phyloP scores from a whole-genome alignment of 2,113 vertebrate species.

The Mormyrus iriodes region DNA sequence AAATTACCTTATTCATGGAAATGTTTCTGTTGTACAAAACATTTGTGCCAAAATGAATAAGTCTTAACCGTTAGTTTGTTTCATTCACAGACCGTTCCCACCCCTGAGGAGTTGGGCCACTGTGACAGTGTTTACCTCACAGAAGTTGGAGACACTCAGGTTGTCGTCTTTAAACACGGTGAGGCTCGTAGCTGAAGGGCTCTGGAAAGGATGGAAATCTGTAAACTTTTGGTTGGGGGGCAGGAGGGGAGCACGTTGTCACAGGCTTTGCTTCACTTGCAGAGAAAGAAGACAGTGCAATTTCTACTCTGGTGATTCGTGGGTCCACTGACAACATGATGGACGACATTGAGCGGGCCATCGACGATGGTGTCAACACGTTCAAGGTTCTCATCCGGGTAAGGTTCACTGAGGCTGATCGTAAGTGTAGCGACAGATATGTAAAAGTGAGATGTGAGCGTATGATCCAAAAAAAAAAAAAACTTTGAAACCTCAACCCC shows the following conservation, averaged over 20 bases:
- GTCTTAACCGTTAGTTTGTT: neutral
- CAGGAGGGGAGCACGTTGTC: neutral
- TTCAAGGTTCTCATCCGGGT: constrained; percentile 95
- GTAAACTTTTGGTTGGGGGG: neutral
- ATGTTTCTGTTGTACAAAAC: neutral
- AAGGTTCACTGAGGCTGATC: constrained; percentile 31
- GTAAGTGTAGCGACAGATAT: neutral
- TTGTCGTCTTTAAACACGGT: constrained; percentile 97
- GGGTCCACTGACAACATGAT: constrained; percentile 95
- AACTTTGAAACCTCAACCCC: neutral
- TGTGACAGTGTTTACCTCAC: constrained; percentile 81
- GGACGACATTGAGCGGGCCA: constrained; percentile 92
- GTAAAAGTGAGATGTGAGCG: neutral
- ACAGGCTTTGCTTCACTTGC: constrained; percentile 9
- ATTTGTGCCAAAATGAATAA: neutral
- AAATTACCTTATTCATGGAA: neutral
- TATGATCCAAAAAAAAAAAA: neutral
- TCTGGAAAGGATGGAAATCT: neutral
- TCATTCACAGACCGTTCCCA: constrained; percentile 72
- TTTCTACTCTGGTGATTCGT: constrained; percentile 87
- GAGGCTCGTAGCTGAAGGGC: constrained; percentile 30
- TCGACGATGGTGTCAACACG: constrained; percentile 94
- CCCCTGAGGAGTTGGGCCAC: constrained; percentile 86
- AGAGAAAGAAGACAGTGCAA: constrained; percentile 90
- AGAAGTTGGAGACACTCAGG: constrained; percentile 93